Base-by-base conservation (phyloP, 2,888 invertebrate species). In the Macrophya annulata region DNA sequence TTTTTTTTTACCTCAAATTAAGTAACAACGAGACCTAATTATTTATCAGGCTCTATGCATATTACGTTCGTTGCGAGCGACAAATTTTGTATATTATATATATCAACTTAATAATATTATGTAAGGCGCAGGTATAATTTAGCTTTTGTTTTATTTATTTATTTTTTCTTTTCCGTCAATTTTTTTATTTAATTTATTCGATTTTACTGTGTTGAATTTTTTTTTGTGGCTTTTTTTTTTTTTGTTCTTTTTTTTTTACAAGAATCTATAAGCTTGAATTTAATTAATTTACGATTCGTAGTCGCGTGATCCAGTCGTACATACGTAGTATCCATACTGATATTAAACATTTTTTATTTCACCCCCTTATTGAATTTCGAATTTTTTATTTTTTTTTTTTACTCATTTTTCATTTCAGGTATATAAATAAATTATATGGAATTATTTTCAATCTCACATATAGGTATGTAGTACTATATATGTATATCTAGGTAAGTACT, bases 91-190 rank as follows among this genome's bases (percentile, higher is more conserved):
- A 51, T n/a, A 51, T 51, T 17, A 51, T 51, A 4, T 51, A 51
- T n/a, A 51, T 51, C 51, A 51, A 51, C 51, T 51, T 51, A 15
- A 51, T 17, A 17, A 31, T 31, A 31, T 2, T 17, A 51, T 17
- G 55, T 55, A 55, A 55, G 55, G 55, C 55, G 55, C 55, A 55
- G 55, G 55, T 55, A 55, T 31, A 31, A 31, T 55, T 55, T 55
- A 55, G n/a, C n/a, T 55, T 55, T 55, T 43, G 1, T 31, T 31
- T 31, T 31, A 31, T 31, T 31, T 31, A 31, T 31, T 31, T 3
- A 31, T 31, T 1, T 31, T 31, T 31, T 31, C 1, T 31, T 31
- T 31, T 31, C 3, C 31, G 31, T 31, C n/a, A n/a, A n/a, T 43
- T 43, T 4, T 43, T 43, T 43, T 8, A 1, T 55, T 55, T 55